These are phyloP conservation scores for Blastobasis adustella DNA, from an alignment of 2,888 invertebrate genomes.

Conservation along the genomic window DNA sequence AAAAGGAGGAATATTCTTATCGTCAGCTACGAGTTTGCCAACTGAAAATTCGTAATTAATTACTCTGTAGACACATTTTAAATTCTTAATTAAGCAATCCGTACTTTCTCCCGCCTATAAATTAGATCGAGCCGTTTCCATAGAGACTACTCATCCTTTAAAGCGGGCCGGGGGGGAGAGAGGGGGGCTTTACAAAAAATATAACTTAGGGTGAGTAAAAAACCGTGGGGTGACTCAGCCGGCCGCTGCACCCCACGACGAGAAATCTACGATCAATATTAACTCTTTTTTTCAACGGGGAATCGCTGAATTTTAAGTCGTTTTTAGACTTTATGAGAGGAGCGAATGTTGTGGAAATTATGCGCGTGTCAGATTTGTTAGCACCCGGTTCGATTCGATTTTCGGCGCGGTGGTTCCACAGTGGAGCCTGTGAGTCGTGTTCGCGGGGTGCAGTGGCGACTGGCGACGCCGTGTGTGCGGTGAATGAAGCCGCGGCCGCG, in stretches of 20 bases:
- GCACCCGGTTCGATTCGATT: not conserved
- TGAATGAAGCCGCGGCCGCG: conserved; percentile 8
- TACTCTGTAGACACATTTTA: conserved; percentile 70
- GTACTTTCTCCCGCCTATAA: conserved; percentile 74
- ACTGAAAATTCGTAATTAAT: conserved; percentile 68
- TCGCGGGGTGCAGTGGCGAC: conserved; percentile 9
- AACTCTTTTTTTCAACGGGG: conserved; percentile 73
- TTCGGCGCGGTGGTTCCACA: no score
- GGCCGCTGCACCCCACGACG: conserved; percentile 74
- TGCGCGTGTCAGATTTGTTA: conserved; percentile 19
- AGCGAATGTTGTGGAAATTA: conserved; percentile 23
- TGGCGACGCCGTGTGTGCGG: conserved; percentile 11
- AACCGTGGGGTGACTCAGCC: conserved; percentile 76
- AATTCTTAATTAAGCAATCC: conserved; percentile 75
- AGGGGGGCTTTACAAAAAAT: conserved; percentile 71
- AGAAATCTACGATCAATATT: conserved; percentile 76
- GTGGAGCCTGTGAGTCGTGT: no score
- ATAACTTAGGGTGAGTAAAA: conserved; percentile 77
- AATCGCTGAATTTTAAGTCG: conserved; percentile 70
- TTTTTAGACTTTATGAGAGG: conserved; percentile 44
- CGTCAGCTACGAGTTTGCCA: conserved; percentile 35
- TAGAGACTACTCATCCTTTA: conserved; percentile 76
- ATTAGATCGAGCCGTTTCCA: conserved; percentile 75
- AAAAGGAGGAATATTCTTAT: conserved; percentile 35
- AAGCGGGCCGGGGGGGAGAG: conserved; percentile 64